phyloP scores from a whole-genome alignment of 2,113 vertebrate species.

The Trogon surrucura region DNA sequence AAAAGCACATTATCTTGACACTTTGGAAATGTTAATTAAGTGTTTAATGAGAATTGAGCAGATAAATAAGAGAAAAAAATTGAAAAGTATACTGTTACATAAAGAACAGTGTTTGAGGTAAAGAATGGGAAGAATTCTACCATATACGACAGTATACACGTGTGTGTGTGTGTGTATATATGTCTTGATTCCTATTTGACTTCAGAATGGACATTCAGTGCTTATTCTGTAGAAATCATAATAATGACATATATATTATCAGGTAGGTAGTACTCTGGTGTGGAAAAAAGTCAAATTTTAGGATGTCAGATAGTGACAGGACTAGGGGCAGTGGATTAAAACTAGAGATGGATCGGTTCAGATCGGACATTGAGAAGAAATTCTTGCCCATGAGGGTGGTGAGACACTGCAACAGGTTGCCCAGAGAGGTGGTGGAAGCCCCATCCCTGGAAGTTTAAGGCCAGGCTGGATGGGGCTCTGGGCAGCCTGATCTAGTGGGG shows the following conservation, averaged over 20 bases:
- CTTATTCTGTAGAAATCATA: background rate
- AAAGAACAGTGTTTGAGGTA: background rate
- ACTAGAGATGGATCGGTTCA: no score
- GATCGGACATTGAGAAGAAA: no score
- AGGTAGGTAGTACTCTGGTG: background rate
- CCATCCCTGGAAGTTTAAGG: no score
- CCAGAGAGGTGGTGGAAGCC: no score
- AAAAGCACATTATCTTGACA: background rate
- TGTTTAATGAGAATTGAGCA: background rate
- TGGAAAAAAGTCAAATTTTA: background rate
- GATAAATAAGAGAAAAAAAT: background rate
- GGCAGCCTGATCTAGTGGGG: no score
- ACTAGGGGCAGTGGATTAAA: no score
- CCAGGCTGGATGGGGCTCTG: no score
- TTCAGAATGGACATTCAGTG: background rate
- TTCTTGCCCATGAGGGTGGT: no score
- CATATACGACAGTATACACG: background rate
- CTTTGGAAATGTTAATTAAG: background rate
- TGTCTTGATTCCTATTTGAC: background rate
- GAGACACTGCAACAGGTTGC: no score
- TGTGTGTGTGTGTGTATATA: fast-evolving
- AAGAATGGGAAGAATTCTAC: background rate
- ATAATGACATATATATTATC: background rate
- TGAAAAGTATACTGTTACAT: background rate
- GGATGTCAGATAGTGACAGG: no score